Evolutionary conservation across 2,113 vertebrate species (phyloP), one percentile per base, ranked within the genome.

Genomic region (Panurus biarmicus): DNA sequence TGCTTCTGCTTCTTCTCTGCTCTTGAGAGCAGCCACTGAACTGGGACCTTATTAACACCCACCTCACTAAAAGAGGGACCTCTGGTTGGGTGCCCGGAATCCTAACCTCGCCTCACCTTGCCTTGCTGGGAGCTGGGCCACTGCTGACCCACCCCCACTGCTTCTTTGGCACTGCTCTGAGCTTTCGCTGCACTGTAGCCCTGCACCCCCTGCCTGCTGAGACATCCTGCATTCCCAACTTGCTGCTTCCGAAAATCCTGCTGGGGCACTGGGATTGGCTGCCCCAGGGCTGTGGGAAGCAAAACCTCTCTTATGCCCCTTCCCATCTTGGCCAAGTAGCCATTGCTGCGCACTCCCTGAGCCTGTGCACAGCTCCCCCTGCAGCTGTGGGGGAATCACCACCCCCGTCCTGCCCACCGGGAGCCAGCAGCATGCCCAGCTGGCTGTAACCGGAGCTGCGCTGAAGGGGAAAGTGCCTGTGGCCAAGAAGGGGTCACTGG

Each of bases 251-350:
- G 3, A 20, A 22, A 14, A 7, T 54, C 7, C 50, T 26, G 38
- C 16, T 11, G 50, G 36, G 22, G 16, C 48, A 53, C 11, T 0
- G 2, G 36, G 15, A 33, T 8, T 1, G 8, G 7, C 28, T 19
- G 16, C 2, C 29, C 36, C 50, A 33, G 21, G 35, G 11, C 2
- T 6, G 24, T 33, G 28, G 13, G 36, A 31, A 33, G 36, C 21
- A 19, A 33, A 20, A 16, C 9, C 22, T 54, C 48, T 16, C 22
- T 5, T 11, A 22, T 50, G 24, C 25, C 22, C 16, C 16, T 33
- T 20, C 29, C 16, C 1, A 0, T 19, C 29, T 20, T 1, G 1
- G 22, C 3, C 1, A 0, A 25, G 16, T 16, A 2, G 1, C 16
- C 36, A 33, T 8, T 8, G 5, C 29, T 2, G 2, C 1, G 3